These are phyloP conservation scores for Megastigmus dorsalis DNA, from an alignment of 2,888 invertebrate genomes.

Conservation along the genomic window DNA sequence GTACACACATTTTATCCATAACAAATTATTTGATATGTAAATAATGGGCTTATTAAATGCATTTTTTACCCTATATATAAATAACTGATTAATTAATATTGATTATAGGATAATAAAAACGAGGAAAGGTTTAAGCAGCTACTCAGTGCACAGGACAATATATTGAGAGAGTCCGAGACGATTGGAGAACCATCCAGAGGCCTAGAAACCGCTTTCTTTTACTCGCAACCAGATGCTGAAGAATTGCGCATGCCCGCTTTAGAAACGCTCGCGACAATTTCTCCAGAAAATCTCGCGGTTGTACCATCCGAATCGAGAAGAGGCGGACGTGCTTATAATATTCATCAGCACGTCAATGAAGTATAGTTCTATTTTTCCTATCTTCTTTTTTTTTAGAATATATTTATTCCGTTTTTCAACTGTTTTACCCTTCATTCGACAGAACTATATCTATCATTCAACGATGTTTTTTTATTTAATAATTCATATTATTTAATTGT, in stretches of 20 bases:
- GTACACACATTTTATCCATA: too few relatives aligned
- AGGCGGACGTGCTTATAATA: conserved; percentile 71
- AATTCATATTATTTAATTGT: not conserved
- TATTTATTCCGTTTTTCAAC: not conserved
- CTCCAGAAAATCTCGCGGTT: conserved; percentile 61
- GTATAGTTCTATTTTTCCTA: conserved; percentile 59
- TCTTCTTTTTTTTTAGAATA: conserved; percentile 4
- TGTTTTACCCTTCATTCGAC: not conserved
- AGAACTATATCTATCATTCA: conserved; percentile 12
- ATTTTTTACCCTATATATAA: too few relatives aligned
- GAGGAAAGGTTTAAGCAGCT: conserved; percentile 71
- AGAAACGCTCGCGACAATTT: conserved; percentile 26
- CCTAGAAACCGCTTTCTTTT: conserved; percentile 68
- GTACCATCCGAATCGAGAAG: conserved; percentile 70
- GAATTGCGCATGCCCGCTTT: conserved; percentile 19
- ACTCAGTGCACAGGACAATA: conserved; percentile 71
- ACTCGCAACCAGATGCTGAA: conserved; percentile 62
- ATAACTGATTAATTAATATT: too few relatives aligned
- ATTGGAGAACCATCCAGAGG: conserved; percentile 66
- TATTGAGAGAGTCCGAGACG: conserved; percentile 68
- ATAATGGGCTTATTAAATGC: too few relatives aligned
- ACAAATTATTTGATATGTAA: too few relatives aligned
- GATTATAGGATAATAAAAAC: conserved; percentile 57
- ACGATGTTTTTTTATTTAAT: not conserved
- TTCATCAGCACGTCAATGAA: conserved; percentile 72